Base-by-base conservation (phyloP, 2,888 invertebrate genomes). In the Tricholauxania praeusta region DNA sequence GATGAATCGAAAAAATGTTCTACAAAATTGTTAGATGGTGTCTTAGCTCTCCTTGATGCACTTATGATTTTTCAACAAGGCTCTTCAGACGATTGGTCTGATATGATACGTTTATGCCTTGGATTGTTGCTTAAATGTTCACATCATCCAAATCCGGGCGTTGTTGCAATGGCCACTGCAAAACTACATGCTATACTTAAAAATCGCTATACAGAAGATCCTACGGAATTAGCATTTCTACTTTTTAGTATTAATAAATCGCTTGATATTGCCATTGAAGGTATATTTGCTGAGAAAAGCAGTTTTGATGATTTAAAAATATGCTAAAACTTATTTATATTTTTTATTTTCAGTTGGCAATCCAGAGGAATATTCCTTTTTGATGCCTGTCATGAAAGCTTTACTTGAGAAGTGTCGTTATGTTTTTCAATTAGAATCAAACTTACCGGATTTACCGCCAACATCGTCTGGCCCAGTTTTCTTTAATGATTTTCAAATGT, bases 371-470 rank as follows among this genome's bases (percentile, higher is more conserved):
- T 91, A 91, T 82, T 89, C 90, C 4, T 91, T 90, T 80, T 82
- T 91, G 32, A 89, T 91, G 83, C 91, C 91, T 1, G 90, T 91
- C 15, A 87, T 91, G 87, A 90, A 91, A 81, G 90, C 91, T 0
- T 81, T 92, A 53, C 83, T 91, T 59, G 90, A 91, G 74, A 91
- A 90, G 81, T 85, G 87, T 57, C 83, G 85, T 19, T 71, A 75
- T 12, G 82, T 86, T 32, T 87, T 88, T 70, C 85, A 85, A 74
- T 78, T 88, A 72, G 83, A 85, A 52, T 76, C 80, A 14, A 84
- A 88, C 64, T 76, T 89, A 53, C 89, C 89, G 0, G 87, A 88
- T 77, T 81, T 91, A 60, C 90, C 91, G 0, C 85, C 88, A 7
- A 89, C 89, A 2, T 86, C 88, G 12, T 87, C 89, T 15, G 90